phyloP scores from a whole-genome alignment of 2,888 invertebrate genomes.

The Ceriagrion tenellum region DNA sequence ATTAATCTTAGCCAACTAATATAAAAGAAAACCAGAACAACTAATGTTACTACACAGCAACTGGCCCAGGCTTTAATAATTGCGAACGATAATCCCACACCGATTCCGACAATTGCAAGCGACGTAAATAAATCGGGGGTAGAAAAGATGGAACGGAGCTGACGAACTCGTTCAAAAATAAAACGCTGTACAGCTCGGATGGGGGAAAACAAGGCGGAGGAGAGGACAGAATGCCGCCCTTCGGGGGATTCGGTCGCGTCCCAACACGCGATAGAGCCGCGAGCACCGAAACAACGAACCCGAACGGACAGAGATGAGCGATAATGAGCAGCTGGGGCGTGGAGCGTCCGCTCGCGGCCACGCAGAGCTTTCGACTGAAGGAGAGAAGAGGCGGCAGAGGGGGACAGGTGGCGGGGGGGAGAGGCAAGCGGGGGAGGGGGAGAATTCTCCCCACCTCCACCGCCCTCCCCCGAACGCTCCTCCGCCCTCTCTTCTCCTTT shows the following conservation, averaged over 20 bases:
- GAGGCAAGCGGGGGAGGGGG: neutral
- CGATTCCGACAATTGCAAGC: neutral
- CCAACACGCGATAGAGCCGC: neutral
- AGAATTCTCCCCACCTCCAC: neutral
- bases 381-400: neutral
- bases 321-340: neutral
- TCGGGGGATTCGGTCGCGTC: neutral
- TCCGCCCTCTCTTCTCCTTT: too few relatives aligned
- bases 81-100: too few relatives aligned
- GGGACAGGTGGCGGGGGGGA: neutral
- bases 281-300: neutral
- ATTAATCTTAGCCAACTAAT: neutral
- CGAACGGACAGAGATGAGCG: neutral
- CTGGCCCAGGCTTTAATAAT: too few relatives aligned
- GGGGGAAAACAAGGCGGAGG: neutral
- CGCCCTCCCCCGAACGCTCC: neutral
- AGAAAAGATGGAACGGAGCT: neutral
- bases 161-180: neutral
- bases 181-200: neutral
- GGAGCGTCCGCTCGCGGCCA: conserved; percentile 38
- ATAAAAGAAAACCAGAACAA: too few relatives aligned
- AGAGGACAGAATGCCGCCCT: neutral
- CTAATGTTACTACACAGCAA: too few relatives aligned
- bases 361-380: conserved; percentile 53
- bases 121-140: neutral